A percentile compares a stretch with the other conserved stretches of the same genome.
phyloP scores from a whole-genome alignment of 2,797 vertebrate species.

The Enteromius viviparus region DNA sequence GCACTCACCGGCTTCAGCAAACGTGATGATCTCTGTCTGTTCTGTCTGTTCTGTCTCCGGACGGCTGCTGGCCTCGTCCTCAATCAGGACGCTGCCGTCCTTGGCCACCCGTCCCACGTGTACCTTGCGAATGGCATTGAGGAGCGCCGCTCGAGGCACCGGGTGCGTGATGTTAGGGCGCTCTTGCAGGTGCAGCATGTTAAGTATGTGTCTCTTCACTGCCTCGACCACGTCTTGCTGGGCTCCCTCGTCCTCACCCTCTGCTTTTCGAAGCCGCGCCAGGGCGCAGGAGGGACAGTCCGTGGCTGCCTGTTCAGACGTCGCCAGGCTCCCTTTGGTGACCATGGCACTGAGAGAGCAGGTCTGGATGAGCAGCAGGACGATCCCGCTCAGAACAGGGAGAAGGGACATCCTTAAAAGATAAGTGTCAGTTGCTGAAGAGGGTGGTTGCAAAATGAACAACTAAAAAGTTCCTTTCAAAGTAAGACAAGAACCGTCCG shows the following conservation, averaged over 20 bases:
- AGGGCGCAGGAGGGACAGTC: conserved; percentile 88
- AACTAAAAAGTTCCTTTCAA: conserved; percentile 48
- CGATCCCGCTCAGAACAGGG: conserved; percentile 77
- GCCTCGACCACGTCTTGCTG: conserved; percentile 94
- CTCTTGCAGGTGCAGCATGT: conserved; percentile 93
- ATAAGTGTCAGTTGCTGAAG: conserved; percentile 22
- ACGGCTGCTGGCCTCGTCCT: conserved; percentile 77
- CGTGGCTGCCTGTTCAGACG: conserved; percentile 24
- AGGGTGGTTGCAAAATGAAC: conserved; percentile 28
- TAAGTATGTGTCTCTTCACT: conserved; percentile 94
- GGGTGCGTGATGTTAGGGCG: conserved; percentile 93
- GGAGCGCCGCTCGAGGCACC: conserved; percentile 90
- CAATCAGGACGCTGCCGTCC: conserved; percentile 90
- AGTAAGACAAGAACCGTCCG: conserved; percentile 20
- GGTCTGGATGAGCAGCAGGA: conserved; percentile 79
- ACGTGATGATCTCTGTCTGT: conserved; percentile 92
- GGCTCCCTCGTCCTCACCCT: conserved; percentile 54
- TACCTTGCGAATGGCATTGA: conserved; percentile 92
- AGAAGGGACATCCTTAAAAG: conserved; percentile 81
- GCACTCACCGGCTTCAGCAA: conserved; percentile 91
- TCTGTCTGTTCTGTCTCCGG: conserved; percentile 68
- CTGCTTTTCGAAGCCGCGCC: conserved; percentile 81
- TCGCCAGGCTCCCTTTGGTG: conserved; percentile 54
- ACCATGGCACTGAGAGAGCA: conserved; percentile 74
- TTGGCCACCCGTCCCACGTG: conserved; percentile 90